A percentile compares a stretch with the other conserved stretches of the same genome.
These are phyloP conservation scores for Apodemus speciosus DNA, from an alignment of 2,113 vertebrate species.

Conservation along the genomic window DNA sequence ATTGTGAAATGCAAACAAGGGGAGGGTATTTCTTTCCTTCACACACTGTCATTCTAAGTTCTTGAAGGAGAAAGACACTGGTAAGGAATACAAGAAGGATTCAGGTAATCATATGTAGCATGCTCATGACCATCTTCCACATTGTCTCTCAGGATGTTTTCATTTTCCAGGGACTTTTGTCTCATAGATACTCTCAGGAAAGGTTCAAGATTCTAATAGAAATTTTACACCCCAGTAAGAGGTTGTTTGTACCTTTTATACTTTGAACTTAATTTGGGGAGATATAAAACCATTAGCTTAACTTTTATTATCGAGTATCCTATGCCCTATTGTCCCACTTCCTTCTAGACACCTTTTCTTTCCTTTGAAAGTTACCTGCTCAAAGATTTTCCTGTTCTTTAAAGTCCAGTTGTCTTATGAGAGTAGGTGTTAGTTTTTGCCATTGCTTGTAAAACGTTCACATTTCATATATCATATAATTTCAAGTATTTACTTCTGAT, in stretches of 20 bases:
- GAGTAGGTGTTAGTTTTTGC: not conserved
- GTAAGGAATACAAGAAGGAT: not conserved
- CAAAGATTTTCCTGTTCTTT: not conserved
- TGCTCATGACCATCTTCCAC: not conserved
- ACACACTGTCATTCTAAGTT: not conserved
- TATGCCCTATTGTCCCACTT: not conserved
- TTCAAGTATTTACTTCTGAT: not conserved
- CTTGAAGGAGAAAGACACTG: not conserved
- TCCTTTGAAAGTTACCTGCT: not conserved
- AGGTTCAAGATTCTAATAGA: not conserved
- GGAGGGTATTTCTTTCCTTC: not conserved
- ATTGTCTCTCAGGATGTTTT: not conserved
- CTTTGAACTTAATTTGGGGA: not conserved
- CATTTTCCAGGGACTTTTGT: not conserved
- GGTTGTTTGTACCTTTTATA: not conserved
- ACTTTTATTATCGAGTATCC: constrained; percentile 6
- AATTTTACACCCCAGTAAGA: not conserved
- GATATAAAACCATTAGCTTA: not conserved
- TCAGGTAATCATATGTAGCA: not conserved
- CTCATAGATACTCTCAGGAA: not conserved
- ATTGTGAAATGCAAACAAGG: not conserved
- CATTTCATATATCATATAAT: not conserved
- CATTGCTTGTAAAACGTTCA: not conserved
- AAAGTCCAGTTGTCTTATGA: not conserved
- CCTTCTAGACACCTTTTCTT: not conserved